Percentiles rank a stretch among this genome's conserved stretches.
Conservation (phyloP, 2,797 vertebrate genomes). For the Protonibea diacanthus region DNA sequence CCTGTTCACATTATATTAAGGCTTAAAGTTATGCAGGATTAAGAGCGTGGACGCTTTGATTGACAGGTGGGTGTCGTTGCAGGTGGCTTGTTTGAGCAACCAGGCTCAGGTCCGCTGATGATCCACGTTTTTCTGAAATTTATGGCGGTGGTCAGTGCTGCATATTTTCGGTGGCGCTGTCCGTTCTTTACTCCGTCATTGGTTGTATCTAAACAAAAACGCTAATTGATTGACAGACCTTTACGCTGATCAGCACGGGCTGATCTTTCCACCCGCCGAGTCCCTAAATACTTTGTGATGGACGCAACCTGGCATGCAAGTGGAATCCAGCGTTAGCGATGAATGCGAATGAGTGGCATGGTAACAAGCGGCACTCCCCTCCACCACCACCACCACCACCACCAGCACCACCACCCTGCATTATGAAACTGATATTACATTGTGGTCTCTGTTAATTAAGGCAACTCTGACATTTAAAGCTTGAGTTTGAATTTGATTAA, state of each 20-base stretch:
- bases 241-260: slow-evolving; percentile 23
- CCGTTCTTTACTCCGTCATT: no score
- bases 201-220: background rate
- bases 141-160: no score
- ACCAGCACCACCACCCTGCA: background rate
- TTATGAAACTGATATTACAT: slow-evolving; percentile 58
- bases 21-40: no score
- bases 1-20: no score
- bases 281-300: slow-evolving; percentile 27
- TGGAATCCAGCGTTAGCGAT: slow-evolving; percentile 32
- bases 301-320: slow-evolving; percentile 33
- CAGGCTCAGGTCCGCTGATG: no score
- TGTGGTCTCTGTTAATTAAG: slow-evolving; percentile 75
- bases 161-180: no score
- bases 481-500: slow-evolving; percentile 71
- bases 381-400: no score
- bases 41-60: no score
- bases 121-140: no score
- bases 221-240: slow-evolving; percentile 32
- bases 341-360: slow-evolving; percentile 55
- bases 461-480: slow-evolving; percentile 80
- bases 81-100: no score
- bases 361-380: slow-evolving; percentile 43
- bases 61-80: no score
- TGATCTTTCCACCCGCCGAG: slow-evolving; percentile 12